These are phyloP conservation scores for Scaptodrosophila lebanonensis DNA, from an alignment of 1,140 invertebrate species.

Conservation along the genomic window DNA sequence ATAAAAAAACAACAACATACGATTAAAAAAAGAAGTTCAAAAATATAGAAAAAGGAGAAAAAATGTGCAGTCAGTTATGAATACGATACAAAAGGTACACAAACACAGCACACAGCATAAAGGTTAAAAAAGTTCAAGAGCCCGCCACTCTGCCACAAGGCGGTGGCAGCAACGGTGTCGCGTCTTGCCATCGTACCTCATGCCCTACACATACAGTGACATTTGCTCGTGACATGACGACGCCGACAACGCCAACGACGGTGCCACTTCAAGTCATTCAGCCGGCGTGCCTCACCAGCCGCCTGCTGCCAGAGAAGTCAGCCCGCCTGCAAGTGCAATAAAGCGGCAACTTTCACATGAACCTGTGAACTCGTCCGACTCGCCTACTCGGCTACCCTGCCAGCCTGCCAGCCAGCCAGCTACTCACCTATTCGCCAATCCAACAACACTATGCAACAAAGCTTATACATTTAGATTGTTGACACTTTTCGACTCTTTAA, in stretches of 20 bases:
- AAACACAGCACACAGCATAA: too few relatives aligned
- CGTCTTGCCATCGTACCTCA: too few relatives aligned
- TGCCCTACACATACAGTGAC: slow-evolving; percentile 52
- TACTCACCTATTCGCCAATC: background rate
- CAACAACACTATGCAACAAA: background rate
- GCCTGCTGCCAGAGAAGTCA: too few relatives aligned
- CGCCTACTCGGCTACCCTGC: slow-evolving; percentile 3
- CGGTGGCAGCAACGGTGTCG: slow-evolving; percentile 52
- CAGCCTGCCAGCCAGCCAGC: background rate
- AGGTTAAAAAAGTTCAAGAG: slow-evolving; percentile 74
- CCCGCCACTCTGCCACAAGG: slow-evolving; percentile 18
- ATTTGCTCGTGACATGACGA: slow-evolving; percentile 66
- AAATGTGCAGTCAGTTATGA: slow-evolving; percentile 57
- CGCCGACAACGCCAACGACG: slow-evolving; percentile 24
- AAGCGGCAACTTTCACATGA: slow-evolving; percentile 68
- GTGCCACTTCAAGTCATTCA: slow-evolving; percentile 55
- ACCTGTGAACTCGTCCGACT: slow-evolving; percentile 53
- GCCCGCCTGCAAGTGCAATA: slow-evolving; percentile 49
- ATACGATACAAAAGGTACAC: slow-evolving; percentile 45
- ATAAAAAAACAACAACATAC: too few relatives aligned
- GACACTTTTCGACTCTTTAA: too few relatives aligned
- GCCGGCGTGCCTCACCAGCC: background rate
- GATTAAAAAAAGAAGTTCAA: background rate
- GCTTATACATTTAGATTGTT: too few relatives aligned
- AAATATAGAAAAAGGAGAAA: slow-evolving; percentile 9